Percentiles rank a stretch among this genome's conserved stretches.
phyloP scores from a whole-genome alignment of 2,888 invertebrate genomes.

The Tetrapedia diversipes region DNA sequence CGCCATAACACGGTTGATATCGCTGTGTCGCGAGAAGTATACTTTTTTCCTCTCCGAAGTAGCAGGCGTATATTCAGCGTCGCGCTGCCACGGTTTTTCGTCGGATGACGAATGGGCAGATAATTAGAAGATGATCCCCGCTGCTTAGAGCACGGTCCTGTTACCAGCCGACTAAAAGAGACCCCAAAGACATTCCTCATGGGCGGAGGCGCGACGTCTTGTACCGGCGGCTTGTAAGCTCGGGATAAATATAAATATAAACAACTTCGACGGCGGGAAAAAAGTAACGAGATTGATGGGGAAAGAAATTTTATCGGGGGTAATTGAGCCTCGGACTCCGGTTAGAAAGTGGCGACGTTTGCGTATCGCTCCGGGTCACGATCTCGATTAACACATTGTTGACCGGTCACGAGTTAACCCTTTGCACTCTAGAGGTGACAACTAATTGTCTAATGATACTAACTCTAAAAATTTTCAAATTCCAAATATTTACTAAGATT shows the following conservation, averaged over 20 bases:
- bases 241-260: slow-evolving; percentile 79
- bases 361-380: slow-evolving; percentile 8
- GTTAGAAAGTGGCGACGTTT: slow-evolving; percentile 22
- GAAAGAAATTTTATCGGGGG: slow-evolving; percentile 71
- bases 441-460: no score
- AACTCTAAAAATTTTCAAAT: no score
- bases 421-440: no score
- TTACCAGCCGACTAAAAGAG: slow-evolving; percentile 70
- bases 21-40: slow-evolving; percentile 24
- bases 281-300: slow-evolving; percentile 76
- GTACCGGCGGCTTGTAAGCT: slow-evolving; percentile 65
- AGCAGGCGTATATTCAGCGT: slow-evolving; percentile 41
- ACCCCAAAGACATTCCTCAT: slow-evolving; percentile 73
- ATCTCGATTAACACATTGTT: slow-evolving; percentile 52
- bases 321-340: slow-evolving; percentile 69
- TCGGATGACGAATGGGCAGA: slow-evolving; percentile 80
- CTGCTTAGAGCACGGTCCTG: slow-evolving; percentile 71
- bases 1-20: slow-evolving; percentile 2
- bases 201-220: slow-evolving; percentile 65
- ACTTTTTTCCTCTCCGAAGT: slow-evolving; percentile 31
- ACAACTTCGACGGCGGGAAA: slow-evolving; percentile 71
- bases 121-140: slow-evolving; percentile 80
- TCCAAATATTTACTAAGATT: no score
- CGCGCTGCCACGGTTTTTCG: slow-evolving; percentile 65
- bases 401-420: no score